These are phyloP conservation scores for Syndactyla subalaris DNA, from an alignment of 2,797 vertebrate species.

Conservation along the genomic window DNA sequence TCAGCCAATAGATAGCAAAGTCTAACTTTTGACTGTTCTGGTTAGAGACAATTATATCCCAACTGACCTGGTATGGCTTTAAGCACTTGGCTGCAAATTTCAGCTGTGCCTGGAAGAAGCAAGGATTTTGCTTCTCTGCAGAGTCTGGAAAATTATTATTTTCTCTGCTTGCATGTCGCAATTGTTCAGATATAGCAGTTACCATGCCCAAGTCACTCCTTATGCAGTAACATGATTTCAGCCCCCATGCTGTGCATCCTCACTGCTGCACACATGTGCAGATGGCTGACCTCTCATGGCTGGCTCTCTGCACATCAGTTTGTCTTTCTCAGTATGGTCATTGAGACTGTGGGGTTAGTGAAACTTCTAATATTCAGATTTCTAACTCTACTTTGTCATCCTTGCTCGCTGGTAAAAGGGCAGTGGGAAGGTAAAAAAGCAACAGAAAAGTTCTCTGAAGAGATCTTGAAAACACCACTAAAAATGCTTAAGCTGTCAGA, in stretches of 20 bases:
- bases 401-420: background rate
- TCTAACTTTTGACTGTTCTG: conserved; percentile 25
- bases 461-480: background rate
- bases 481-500: background rate
- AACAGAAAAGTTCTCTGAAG: background rate
- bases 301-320: background rate
- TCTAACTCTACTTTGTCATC: background rate
- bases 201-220: background rate
- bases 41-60: background rate
- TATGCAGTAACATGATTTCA: background rate
- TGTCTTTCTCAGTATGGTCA: background rate
- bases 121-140: background rate
- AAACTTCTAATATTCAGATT: background rate
- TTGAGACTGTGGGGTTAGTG: background rate
- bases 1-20: conserved; percentile 1
- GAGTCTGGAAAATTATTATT: background rate
- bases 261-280: background rate
- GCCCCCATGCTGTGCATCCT: background rate
- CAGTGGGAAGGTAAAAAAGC: accelerated
- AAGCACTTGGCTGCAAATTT: background rate
- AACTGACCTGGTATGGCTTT: background rate
- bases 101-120: background rate
- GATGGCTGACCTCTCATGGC: background rate
- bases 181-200: background rate
- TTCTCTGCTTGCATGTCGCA: background rate